These are phyloP conservation scores for Homarus americanus DNA, from an alignment of 1,140 invertebrate genomes.

Conservation along the genomic window DNA sequence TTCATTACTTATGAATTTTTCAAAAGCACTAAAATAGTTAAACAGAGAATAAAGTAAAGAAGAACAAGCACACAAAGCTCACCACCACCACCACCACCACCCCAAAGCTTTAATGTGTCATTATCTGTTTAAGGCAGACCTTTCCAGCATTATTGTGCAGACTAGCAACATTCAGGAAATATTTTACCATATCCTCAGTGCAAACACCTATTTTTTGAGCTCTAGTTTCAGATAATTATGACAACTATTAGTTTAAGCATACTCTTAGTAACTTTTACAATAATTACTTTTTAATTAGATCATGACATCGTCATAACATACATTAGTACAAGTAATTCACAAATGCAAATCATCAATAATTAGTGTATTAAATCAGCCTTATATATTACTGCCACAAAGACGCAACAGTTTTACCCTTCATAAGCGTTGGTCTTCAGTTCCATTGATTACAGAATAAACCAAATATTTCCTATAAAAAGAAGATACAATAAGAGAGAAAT, in stretches of 20 bases:
- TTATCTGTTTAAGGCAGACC: neutral
- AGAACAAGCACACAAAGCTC: neutral
- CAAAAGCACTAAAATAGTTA: neutral
- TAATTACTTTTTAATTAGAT: neutral
- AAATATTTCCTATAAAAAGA: conserved; percentile 62
- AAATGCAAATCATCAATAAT: neutral
- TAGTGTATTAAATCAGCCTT: neutral
- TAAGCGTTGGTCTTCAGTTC: conserved; percentile 13
- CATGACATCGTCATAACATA: neutral
- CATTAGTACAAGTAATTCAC: conserved; percentile 1
- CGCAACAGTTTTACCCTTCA: neutral
- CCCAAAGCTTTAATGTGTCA: neutral
- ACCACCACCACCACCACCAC: neutral
- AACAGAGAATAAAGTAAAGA: no score
- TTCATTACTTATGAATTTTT: neutral
- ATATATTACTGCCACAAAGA: neutral
- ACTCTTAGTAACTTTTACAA: neutral
- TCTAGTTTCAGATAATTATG: neutral
- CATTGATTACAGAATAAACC: conserved; percentile 59
- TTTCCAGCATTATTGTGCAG: neutral
- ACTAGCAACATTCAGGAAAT: neutral
- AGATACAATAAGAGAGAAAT: neutral
- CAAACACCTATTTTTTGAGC: no score
- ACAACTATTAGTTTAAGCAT: neutral
- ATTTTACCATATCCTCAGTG: neutral